These are phyloP conservation scores for Helarctos malayanus DNA, from an alignment of 2,797 vertebrate species.

Conservation along the genomic window DNA sequence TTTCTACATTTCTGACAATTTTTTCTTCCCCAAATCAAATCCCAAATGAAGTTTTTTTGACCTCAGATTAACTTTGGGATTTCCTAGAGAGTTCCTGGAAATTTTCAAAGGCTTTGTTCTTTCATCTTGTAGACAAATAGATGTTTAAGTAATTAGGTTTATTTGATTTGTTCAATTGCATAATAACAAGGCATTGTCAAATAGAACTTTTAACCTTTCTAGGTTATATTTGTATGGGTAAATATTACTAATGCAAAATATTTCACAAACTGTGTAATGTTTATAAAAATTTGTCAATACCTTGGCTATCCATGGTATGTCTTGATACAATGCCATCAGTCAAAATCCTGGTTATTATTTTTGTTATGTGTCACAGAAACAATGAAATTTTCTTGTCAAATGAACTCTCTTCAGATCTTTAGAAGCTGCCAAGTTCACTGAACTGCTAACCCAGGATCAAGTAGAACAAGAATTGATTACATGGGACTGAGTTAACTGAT, in stretches of 20 bases:
- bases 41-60: neutral
- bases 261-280: neutral
- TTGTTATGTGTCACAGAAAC: neutral
- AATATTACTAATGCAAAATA: neutral
- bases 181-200: neutral
- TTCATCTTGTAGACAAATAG: neutral
- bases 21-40: neutral
- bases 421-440: neutral
- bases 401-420: neutral
- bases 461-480: neutral
- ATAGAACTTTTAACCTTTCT: neutral
- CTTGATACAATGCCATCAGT: neutral
- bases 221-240: neutral
- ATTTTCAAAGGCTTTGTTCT: neutral
- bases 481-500: neutral
- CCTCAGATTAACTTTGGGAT: neutral
- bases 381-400: neutral
- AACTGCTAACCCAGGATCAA: neutral
- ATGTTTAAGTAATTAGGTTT: neutral
- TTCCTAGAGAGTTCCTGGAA: neutral
- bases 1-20: neutral
- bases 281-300: neutral
- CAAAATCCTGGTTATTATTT: neutral
- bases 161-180: neutral
- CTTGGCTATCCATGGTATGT: neutral